These are phyloP conservation scores for Gallinago nigripennis DNA, from an alignment of 2,797 vertebrate genomes.

Conservation along the genomic window DNA sequence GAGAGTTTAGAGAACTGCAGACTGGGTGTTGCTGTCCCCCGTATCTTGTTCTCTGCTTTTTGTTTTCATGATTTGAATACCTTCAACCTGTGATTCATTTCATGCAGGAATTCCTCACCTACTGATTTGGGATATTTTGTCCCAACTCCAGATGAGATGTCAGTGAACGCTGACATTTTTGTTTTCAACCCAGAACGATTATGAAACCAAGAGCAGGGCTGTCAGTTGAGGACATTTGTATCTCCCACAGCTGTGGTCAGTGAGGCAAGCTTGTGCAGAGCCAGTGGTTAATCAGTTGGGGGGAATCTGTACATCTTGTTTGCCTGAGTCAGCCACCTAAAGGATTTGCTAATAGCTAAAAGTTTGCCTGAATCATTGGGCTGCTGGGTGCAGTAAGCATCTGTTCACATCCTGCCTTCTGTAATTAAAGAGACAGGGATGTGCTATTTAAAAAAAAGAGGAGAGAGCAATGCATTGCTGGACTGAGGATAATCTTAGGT, in stretches of 20 bases:
- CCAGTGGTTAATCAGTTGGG: background rate
- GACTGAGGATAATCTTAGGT: background rate
- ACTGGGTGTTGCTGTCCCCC: background rate
- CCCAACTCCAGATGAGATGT: background rate
- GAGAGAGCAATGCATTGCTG: background rate
- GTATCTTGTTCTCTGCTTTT: background rate
- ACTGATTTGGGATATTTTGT: background rate
- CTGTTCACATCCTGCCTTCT: background rate
- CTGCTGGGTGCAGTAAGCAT: constrained; percentile 22
- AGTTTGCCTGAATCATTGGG: constrained; percentile 16
- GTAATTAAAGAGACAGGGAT: constrained; percentile 27
- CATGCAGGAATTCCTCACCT: background rate
- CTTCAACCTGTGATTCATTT: background rate
- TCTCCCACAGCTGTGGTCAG: constrained; percentile 19
- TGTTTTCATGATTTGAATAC: background rate
- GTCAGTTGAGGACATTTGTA: constrained; percentile 10
- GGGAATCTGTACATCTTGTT: constrained; percentile 22
- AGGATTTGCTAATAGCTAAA: constrained; percentile 8
- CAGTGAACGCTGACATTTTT: background rate
- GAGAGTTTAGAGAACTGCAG: background rate
- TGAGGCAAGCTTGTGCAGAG: constrained; percentile 29
- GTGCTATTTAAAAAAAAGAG: background rate
- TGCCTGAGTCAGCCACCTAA: constrained; percentile 49
- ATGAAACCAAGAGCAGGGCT: background rate
- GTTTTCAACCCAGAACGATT: background rate